phyloP scores from a whole-genome alignment of 2,113 vertebrate genomes.

The Dasyprocta punctata region DNA sequence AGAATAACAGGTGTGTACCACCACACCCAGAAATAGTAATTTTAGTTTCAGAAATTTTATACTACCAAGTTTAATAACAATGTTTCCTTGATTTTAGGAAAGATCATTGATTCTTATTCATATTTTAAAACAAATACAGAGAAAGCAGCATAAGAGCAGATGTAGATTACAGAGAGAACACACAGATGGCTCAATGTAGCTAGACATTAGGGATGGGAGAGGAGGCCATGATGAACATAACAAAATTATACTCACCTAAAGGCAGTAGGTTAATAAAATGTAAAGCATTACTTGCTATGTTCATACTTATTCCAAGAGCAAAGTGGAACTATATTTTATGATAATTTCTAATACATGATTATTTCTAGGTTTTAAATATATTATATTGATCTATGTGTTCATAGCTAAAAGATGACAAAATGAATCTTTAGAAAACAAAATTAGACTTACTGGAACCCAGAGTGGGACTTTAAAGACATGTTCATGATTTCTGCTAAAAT shows the following conservation, averaged over 20 bases:
- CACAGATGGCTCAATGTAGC: background rate
- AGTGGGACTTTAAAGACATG: background rate
- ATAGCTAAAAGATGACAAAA: background rate
- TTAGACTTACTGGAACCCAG: background rate
- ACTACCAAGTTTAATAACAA: background rate
- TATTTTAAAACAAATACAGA: background rate
- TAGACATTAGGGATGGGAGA: background rate
- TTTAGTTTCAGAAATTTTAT: background rate
- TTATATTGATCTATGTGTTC: background rate
- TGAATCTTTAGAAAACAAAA: background rate
- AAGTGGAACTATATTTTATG: background rate
- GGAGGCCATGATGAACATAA: background rate
- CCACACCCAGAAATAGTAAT: background rate
- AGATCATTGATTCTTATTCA: background rate
- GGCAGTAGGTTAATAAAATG: background rate
- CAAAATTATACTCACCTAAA: background rate
- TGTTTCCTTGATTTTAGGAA: background rate
- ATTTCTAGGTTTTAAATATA: background rate
- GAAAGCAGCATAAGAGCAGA: background rate
- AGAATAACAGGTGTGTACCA: background rate
- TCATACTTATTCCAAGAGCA: background rate
- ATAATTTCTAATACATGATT: background rate
- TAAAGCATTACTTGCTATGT: background rate
- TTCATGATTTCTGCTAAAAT: background rate
- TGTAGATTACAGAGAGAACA: background rate